Evolutionary conservation across 2,797 vertebrate genomes (phyloP).

Genomic region (Anolis apletophallus): DNA sequence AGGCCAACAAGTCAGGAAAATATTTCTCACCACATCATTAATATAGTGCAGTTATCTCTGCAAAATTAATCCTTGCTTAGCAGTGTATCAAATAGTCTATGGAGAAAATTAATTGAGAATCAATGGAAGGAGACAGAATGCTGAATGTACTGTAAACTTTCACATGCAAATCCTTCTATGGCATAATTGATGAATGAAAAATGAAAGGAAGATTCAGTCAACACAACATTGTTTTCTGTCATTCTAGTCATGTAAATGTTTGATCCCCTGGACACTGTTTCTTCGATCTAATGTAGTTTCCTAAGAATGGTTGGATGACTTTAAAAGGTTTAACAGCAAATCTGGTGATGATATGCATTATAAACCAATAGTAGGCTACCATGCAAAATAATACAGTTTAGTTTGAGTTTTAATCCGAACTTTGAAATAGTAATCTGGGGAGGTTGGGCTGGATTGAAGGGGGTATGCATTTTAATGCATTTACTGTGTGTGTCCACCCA

Average conservation of each 20-base stretch:
- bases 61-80: slow-evolving; percentile 22
- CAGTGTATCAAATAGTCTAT: slow-evolving; percentile 24
- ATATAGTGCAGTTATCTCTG: slow-evolving; percentile 13
- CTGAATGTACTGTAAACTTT: slow-evolving; percentile 24
- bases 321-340: slow-evolving; percentile 12
- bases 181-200: neutral
- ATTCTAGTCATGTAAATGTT: neutral
- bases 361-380: no score
- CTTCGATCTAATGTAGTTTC: slow-evolving; percentile 7
- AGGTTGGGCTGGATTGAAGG: no score
- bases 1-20: neutral
- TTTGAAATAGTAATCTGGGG: no score
- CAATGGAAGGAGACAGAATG: neutral
- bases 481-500: no score
- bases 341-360: neutral
- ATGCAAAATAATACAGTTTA: no score
- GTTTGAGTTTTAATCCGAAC: no score
- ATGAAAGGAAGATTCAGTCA: neutral
- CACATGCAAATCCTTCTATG: slow-evolving; percentile 9
- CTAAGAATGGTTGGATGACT: slow-evolving; percentile 23
- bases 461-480: no score
- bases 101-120: slow-evolving; percentile 37
- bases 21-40: slow-evolving; percentile 22
- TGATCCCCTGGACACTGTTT: neutral
- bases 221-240: neutral